Percentiles rank a stretch among this genome's conserved stretches.
Conservation (phyloP, 2,113 vertebrate genomes). For the Protobothrops flavoviridis region DNA sequence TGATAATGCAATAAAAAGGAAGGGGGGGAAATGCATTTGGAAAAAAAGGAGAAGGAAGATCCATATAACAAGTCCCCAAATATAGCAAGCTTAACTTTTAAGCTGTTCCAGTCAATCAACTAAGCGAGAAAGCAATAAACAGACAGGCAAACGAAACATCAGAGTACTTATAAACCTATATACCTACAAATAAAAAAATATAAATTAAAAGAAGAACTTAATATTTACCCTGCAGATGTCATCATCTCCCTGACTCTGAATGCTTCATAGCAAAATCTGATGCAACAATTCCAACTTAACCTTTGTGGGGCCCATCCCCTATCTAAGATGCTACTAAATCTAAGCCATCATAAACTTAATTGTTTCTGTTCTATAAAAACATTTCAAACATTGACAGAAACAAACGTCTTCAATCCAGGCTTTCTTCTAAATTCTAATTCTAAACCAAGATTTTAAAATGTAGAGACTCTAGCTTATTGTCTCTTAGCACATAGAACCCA, state of each 20-base stretch:
- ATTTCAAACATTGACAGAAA: neutral
- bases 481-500: neutral
- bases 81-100: neutral
- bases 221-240: neutral
- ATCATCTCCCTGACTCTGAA: neutral
- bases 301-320: neutral
- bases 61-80: neutral
- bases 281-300: neutral
- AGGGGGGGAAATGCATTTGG: neutral
- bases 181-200: neutral
- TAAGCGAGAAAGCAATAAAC: neutral
- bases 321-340: neutral
- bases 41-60: neutral
- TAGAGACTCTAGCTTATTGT: neutral
- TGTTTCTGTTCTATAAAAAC: neutral
- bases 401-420: neutral
- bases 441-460: neutral
- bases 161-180: neutral
- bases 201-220: neutral
- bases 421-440: neutral
- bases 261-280: neutral
- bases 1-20: neutral
- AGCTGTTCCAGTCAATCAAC: neutral
- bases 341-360: neutral
- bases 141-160: neutral